Conservation (phyloP, 2,797 vertebrate species). For the Sebastes kiyomatsui region DNA sequence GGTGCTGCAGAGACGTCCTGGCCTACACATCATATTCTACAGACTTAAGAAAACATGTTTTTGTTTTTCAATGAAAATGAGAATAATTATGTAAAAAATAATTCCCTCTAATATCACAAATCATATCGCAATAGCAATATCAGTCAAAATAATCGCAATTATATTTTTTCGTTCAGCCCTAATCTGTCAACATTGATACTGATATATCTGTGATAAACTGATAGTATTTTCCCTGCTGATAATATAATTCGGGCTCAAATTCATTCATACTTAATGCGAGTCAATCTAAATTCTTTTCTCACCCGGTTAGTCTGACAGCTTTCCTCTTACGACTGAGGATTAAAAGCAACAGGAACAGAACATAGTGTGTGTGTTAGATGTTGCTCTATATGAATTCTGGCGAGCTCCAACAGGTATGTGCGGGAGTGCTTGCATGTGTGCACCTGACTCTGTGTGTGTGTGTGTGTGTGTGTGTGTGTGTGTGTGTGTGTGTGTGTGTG, state of each 20-base stretch:
- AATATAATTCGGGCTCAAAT: background rate
- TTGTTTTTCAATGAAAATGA: too few species aligned
- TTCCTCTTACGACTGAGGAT: background rate
- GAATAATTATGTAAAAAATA: too few species aligned
- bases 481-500: background rate
- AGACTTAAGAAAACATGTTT: too few species aligned
- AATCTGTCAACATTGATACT: background rate
- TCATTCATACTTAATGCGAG: background rate
- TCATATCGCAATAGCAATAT: too few species aligned
- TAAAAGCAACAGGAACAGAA: conserved; percentile 18
- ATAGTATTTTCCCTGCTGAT: background rate
- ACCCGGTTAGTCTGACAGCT: background rate
- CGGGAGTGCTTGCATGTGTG: conserved; percentile 46
- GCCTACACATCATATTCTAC: too few species aligned
- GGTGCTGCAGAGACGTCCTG: too few species aligned
- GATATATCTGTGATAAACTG: background rate
- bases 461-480: background rate
- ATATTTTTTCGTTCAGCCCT: too few species aligned
- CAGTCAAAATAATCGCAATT: too few species aligned
- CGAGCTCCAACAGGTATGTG: conserved; percentile 64
- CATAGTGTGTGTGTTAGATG: conserved; percentile 8
- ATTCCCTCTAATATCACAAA: too few species aligned
- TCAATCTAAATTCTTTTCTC: conserved; percentile 30
- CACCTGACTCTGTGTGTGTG: conserved; percentile 37
- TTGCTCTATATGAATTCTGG: conserved; percentile 30